These are phyloP conservation scores for Gobio occitaniae DNA, from an alignment of 2,797 vertebrate species.

Conservation along the genomic window DNA sequence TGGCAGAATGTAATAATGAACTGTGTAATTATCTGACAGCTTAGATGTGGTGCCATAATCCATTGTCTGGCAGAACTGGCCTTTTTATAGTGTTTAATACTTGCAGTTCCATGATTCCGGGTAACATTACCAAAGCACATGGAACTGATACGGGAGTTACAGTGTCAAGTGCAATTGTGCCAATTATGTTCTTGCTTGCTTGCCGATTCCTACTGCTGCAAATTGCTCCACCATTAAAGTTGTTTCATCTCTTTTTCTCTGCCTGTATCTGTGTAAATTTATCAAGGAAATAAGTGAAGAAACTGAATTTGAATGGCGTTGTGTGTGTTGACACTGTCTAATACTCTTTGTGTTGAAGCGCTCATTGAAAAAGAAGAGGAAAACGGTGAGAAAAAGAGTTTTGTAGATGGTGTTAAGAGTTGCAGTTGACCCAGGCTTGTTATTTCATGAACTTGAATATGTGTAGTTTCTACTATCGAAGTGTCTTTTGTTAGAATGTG, in stretches of 20 bases:
- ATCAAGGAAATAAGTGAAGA: neutral
- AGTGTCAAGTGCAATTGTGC: constrained; percentile 71
- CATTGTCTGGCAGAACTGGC: constrained; percentile 1
- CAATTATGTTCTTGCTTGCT: constrained; percentile 72
- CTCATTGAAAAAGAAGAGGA: constrained; percentile 11
- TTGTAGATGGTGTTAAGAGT: neutral
- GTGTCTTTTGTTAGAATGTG: neutral
- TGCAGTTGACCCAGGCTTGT: neutral
- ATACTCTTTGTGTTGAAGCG: neutral
- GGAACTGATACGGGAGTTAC: constrained; percentile 59
- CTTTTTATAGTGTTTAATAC: neutral
- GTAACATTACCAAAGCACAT: constrained; percentile 68
- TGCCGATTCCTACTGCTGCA: constrained; percentile 64
- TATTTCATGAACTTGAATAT: neutral
- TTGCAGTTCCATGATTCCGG: constrained; percentile 61
- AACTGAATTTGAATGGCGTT: neutral
- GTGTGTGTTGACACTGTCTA: too few relatives aligned
- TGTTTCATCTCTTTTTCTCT: constrained; percentile 53
- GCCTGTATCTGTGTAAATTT: constrained; percentile 33
- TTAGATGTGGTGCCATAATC: constrained; percentile 60
- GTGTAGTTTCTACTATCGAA: neutral
- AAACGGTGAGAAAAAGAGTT: neutral
- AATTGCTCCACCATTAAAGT: constrained; percentile 65
- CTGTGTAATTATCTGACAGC: constrained; percentile 63
- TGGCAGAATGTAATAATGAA: constrained; percentile 63